A percentile compares a stretch with the other conserved stretches of the same genome.
Evolutionary conservation across 2,113 vertebrate species (phyloP).

Genomic region (Erythrocercus mccallii): DNA sequence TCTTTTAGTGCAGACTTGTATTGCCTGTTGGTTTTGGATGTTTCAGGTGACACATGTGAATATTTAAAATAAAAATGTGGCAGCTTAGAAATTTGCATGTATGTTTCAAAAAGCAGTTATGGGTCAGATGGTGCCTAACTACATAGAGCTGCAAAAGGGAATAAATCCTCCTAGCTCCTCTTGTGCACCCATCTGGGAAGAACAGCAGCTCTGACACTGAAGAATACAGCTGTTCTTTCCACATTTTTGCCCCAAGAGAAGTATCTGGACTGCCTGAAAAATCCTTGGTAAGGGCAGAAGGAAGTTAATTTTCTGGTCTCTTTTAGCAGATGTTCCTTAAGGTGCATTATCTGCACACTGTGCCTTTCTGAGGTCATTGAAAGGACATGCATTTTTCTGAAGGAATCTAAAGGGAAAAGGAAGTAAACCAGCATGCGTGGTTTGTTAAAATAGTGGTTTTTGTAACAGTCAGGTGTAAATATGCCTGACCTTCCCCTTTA

Average conservation of each 20-base stretch:
- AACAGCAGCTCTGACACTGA: not conserved
- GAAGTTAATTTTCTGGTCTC: not conserved
- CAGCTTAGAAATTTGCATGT: not conserved
- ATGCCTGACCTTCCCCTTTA: not conserved
- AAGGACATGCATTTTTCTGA: not conserved
- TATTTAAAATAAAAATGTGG: not conserved
- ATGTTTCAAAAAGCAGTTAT: not conserved
- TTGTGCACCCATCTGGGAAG: not conserved
- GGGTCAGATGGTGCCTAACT: not conserved
- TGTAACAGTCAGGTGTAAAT: not conserved
- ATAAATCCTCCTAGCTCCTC: not conserved
- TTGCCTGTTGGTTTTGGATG: not conserved
- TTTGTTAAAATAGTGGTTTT: not conserved
- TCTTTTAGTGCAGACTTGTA: not conserved
- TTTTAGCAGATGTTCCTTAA: not conserved
- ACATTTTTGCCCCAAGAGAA: not conserved
- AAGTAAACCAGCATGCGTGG: fast-evolving
- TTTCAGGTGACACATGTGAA: not conserved
- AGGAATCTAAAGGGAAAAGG: not conserved
- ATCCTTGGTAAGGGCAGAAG: not conserved
- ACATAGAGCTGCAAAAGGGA: not conserved
- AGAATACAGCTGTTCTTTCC: not conserved
- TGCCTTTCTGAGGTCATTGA: not conserved
- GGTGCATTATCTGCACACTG: not conserved
- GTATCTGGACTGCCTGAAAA: not conserved